These are phyloP conservation scores for Brachylomia viminalis DNA, from an alignment of 2,888 invertebrate species.

Conservation along the genomic window DNA sequence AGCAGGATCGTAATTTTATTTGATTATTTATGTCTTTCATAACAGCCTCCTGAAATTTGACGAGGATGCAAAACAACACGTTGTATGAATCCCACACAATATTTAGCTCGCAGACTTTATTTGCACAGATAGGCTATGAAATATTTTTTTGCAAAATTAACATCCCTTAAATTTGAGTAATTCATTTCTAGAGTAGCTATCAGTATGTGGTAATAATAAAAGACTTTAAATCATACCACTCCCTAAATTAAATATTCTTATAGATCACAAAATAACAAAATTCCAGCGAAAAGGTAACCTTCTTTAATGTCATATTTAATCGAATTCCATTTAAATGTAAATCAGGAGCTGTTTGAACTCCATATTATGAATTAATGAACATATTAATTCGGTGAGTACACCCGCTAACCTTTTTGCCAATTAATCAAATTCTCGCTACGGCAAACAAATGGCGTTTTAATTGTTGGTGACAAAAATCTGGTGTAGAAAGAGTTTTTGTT, in stretches of 20 bases:
- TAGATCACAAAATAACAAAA: not conserved
- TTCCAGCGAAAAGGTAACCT: not conserved
- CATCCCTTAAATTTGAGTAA: not conserved
- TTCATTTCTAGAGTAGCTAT: not conserved
- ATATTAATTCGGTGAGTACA: conserved; percentile 56
- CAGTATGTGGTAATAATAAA: not conserved
- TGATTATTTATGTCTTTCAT: no score
- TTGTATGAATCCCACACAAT: no score
- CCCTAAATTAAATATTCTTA: not conserved
- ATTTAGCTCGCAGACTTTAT: not conserved
- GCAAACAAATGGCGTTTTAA: conserved; percentile 66
- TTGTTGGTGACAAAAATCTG: conserved; percentile 61
- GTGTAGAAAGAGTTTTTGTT: conserved; percentile 38
- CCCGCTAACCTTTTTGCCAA: conserved; percentile 62
- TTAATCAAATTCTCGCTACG: conserved; percentile 67
- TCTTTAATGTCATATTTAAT: conserved; percentile 40
- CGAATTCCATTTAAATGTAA: conserved; percentile 59
- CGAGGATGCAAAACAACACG: no score
- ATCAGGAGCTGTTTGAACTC: conserved; percentile 58
- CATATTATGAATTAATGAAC: conserved; percentile 66
- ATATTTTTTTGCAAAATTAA: not conserved
- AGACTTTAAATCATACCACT: not conserved
- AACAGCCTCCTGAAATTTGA: no score
- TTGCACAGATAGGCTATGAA: not conserved
- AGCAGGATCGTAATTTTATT: no score